These are phyloP conservation scores for Lochmaea capreae DNA, from an alignment of 2,888 invertebrate species.

Conservation along the genomic window DNA sequence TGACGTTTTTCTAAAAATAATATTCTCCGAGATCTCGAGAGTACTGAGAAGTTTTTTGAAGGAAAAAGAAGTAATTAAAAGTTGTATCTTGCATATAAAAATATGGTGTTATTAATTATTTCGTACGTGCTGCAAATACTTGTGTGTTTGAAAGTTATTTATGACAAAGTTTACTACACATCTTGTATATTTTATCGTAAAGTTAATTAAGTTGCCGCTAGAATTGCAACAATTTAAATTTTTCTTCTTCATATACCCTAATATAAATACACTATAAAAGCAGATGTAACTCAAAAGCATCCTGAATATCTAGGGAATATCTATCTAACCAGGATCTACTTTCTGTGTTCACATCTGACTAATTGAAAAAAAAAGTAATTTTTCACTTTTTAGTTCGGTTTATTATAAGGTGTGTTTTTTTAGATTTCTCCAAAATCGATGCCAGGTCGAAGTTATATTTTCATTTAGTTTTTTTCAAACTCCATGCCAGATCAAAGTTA, in stretches of 20 bases:
- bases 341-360: too few species aligned
- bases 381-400: too few species aligned
- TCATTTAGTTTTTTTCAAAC: too few species aligned
- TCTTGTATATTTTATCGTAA: conserved; percentile 43
- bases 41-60: conserved; percentile 18
- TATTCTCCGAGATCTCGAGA: conserved; percentile 11
- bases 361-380: too few species aligned
- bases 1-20: conserved; percentile 13
- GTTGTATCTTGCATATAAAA: conserved; percentile 52
- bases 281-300: too few species aligned
- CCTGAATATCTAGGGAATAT: too few species aligned
- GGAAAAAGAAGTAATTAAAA: conserved; percentile 46
- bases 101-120: conserved; percentile 52
- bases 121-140: conserved; percentile 47
- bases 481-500: too few species aligned
- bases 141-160: conserved; percentile 42
- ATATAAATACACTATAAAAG: too few species aligned
- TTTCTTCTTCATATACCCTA: neutral
- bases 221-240: neutral
- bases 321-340: too few species aligned
- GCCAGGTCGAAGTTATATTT: too few species aligned
- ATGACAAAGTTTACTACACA: conserved; percentile 32
- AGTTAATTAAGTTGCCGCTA: conserved; percentile 36
- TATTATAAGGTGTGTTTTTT: too few species aligned
- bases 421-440: too few species aligned